Conservation (phyloP, 2,113 vertebrate genomes). For the Turdus rufiventris region DNA sequence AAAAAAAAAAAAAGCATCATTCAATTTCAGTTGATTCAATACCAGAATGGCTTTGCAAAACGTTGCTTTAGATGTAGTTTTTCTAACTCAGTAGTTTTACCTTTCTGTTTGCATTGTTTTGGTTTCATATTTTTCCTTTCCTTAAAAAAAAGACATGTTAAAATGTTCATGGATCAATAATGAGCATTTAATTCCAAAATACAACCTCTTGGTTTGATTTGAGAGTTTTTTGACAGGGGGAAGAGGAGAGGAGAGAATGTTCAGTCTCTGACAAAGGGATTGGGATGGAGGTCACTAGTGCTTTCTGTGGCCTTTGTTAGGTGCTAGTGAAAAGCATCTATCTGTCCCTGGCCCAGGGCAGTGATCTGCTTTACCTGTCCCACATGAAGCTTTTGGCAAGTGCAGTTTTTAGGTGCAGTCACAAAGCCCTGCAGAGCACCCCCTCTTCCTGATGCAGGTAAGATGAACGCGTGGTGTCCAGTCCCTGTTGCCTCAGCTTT, state of each 20-base stretch:
- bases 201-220: background rate
- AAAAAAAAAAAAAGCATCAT: background rate
- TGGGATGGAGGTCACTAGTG: background rate
- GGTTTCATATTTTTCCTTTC: background rate
- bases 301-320: background rate
- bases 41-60: background rate
- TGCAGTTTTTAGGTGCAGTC: background rate
- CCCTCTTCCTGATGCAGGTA: background rate
- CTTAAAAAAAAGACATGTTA: background rate
- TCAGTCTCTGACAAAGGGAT: background rate
- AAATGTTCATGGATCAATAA: background rate
- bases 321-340: background rate
- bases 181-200: background rate
- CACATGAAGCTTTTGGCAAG: background rate
- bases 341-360: background rate
- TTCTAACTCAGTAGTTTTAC: background rate
- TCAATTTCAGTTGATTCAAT: background rate
- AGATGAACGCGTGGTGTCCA: accelerated
- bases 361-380: background rate
- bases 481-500: background rate
- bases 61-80: background rate
- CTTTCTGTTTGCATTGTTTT: background rate
- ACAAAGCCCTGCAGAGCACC: background rate
- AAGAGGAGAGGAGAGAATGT: background rate
- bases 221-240: background rate